These are phyloP conservation scores for Tretioscincus oriximinensis DNA, from an alignment of 2,113 vertebrate species.

Conservation along the genomic window DNA sequence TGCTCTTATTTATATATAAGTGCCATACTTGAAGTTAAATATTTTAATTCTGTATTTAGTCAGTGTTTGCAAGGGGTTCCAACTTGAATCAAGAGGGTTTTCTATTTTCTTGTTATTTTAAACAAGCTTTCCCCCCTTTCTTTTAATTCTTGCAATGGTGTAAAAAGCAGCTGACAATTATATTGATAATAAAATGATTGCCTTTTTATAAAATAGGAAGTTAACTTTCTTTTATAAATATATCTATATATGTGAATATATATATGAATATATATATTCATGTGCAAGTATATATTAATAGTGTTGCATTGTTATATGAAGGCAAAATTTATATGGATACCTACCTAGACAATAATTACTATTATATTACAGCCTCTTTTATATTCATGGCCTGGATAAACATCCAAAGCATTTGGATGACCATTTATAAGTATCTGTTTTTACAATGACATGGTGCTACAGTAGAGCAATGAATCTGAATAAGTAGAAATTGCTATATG, in stretches of 20 bases:
- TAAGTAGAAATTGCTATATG: constrained; percentile 12
- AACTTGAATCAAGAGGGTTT: constrained; percentile 66
- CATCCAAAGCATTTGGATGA: constrained; percentile 21
- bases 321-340: constrained; percentile 15
- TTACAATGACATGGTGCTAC: constrained; percentile 30
- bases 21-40: constrained; percentile 76
- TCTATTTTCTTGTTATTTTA: constrained; percentile 55
- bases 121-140: constrained; percentile 50
- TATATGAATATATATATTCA: neutral
- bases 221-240: constrained; percentile 29
- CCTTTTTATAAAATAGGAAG: constrained; percentile 66
- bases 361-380: constrained; percentile 30
- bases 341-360: constrained; percentile 18
- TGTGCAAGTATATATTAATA: constrained; percentile 8
- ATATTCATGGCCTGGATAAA: constrained; percentile 27
- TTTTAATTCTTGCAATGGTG: constrained; percentile 65
- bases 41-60: constrained; percentile 68
- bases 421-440: constrained; percentile 39
- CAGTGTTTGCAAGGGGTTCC: constrained; percentile 61
- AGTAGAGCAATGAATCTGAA: constrained; percentile 9
- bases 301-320: constrained; percentile 20
- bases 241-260: neutral
- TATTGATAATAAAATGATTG: constrained; percentile 71
- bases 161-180: constrained; percentile 65
- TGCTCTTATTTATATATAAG: constrained; percentile 75